Evolutionary conservation across 2,113 vertebrate species (phyloP).

Genomic region (Cochlearius cochlearius): DNA sequence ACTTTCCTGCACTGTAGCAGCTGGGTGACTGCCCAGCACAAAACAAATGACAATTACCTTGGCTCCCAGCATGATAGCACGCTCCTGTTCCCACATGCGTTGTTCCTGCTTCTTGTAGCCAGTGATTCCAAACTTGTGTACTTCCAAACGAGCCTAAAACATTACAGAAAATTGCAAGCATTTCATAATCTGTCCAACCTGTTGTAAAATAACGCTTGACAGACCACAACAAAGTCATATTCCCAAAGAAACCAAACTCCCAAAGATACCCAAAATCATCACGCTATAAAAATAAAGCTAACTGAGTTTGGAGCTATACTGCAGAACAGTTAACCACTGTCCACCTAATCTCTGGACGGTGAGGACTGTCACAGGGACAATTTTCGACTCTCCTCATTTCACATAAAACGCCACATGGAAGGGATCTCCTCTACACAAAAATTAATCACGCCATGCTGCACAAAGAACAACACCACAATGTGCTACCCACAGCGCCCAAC

Average conservation of each 20-base stretch:
- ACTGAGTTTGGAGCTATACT: background rate
- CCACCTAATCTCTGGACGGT: background rate
- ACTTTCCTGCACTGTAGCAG: background rate
- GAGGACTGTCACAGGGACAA: background rate
- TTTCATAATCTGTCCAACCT: background rate
- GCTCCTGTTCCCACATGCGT: slow-evolving; percentile 85
- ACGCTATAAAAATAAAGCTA: background rate
- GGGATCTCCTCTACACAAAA: background rate
- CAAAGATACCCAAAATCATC: background rate
- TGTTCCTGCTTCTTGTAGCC: slow-evolving; percentile 92
- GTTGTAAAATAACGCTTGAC: background rate
- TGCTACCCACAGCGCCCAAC: background rate
- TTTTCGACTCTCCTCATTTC: background rate
- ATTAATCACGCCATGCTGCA: background rate
- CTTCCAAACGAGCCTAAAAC: slow-evolving; percentile 89
- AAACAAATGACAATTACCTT: slow-evolving; percentile 67
- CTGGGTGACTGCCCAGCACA: background rate
- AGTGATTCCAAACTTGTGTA: slow-evolving; percentile 93
- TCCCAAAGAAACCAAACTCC: background rate
- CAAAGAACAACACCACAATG: background rate
- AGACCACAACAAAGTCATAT: background rate
- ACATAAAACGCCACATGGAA: background rate
- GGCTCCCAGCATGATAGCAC: slow-evolving; percentile 94
- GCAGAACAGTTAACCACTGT: background rate
- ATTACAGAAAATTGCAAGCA: background rate